These are phyloP conservation scores for Brachionus paranguensis DNA, from an alignment of 1,140 invertebrate genomes.

Conservation along the genomic window DNA sequence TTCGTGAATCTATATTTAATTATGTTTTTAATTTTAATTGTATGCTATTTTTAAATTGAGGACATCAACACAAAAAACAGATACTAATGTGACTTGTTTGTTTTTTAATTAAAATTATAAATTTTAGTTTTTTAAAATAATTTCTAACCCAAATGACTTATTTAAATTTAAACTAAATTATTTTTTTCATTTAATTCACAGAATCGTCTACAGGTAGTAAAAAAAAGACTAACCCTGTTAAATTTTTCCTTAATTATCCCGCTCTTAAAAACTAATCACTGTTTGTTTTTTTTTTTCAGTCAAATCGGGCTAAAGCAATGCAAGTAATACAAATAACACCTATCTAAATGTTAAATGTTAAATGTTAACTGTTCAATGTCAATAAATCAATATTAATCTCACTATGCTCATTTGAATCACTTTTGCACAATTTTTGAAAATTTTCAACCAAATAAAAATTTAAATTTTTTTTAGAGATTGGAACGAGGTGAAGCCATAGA, in stretches of 20 bases:
- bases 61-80: too few species aligned
- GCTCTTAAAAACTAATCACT: not conserved
- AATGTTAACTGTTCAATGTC: not conserved
- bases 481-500: conserved; percentile 54
- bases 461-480: conserved; percentile 45
- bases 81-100: too few species aligned
- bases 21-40: too few species aligned
- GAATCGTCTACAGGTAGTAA: conserved; percentile 21
- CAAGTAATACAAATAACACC: not conserved
- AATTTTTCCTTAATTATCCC: not conserved
- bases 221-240: not conserved
- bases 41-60: too few species aligned
- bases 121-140: too few species aligned
- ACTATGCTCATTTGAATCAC: not conserved
- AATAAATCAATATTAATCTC: not conserved
- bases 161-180: not conserved
- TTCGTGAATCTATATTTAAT: too few species aligned
- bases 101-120: too few species aligned
- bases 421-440: not conserved
- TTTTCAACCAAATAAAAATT: not conserved
- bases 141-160: too few species aligned
- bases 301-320: not conserved
- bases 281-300: not conserved
- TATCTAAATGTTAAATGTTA: not conserved
- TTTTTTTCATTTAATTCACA: not conserved